Evolutionary conservation across 30 jellyfish, hydroid and myxozoan genomes (phyloP).

Genomic region (Aurelia sp.): DNA sequence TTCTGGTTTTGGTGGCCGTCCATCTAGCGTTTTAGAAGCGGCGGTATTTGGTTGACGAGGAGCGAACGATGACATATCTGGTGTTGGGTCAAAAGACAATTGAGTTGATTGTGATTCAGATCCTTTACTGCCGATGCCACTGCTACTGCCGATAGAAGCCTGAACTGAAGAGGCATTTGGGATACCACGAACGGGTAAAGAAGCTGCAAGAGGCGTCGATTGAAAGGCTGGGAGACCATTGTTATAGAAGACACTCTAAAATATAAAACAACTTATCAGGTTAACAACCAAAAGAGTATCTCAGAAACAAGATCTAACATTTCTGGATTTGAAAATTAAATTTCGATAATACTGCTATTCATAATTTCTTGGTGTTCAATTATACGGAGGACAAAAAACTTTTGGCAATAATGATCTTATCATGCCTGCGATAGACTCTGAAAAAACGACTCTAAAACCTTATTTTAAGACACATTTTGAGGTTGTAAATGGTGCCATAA

Average conservation of each 20-base stretch:
- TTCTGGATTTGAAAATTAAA: too few species aligned
- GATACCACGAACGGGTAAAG: constrained; percentile 18
- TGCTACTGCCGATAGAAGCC: constrained; percentile 68
- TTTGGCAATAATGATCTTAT: too few species aligned
- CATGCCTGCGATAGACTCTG: too few species aligned
- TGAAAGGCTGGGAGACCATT: constrained; percentile 87
- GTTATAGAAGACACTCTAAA: constrained; percentile 83
- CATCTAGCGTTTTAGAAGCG: constrained; percentile 11
- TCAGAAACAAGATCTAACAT: too few species aligned
- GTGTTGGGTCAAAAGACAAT: constrained; percentile 81
- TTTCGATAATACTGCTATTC: too few species aligned
- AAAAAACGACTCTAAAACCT: too few species aligned
- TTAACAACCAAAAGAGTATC: too few species aligned
- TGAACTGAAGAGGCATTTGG: constrained; percentile 59
- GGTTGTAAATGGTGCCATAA: too few species aligned
- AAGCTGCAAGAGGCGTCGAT: constrained; percentile 68
- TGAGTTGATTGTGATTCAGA: constrained; percentile 31
- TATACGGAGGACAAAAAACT: too few species aligned
- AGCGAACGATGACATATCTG: constrained; percentile 75
- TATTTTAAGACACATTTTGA: too few species aligned
- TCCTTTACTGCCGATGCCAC: constrained; percentile 94
- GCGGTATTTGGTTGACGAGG: constrained; percentile 59
- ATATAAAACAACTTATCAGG: background rate
- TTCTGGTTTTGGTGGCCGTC: constrained; percentile 77
- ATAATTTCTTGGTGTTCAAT: too few species aligned